These are phyloP conservation scores for Himalopsyche japonica DNA, from an alignment of 2,888 invertebrate genomes.

Conservation along the genomic window DNA sequence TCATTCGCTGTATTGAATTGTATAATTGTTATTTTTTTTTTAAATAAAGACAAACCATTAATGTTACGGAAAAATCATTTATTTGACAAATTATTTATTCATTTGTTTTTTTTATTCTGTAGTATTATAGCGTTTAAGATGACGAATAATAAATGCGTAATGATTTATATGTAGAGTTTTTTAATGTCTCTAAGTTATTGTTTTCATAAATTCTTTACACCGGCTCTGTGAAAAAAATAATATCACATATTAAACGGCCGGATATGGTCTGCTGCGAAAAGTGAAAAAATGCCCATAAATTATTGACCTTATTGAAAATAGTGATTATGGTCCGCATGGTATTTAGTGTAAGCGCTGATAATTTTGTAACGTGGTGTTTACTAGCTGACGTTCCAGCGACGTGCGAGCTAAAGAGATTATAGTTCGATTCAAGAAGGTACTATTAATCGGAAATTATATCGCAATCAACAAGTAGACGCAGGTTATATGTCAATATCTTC, in stretches of 20 bases:
- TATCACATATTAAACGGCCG: not conserved
- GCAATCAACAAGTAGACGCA: too few species aligned
- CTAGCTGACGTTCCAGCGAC: not conserved
- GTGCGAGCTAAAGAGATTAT: not conserved
- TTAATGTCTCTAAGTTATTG: too few species aligned
- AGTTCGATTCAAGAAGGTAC: not conserved
- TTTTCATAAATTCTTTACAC: not conserved
- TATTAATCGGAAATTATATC: not conserved
- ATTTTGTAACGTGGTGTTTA: not conserved
- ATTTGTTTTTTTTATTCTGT: too few species aligned
- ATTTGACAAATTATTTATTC: too few species aligned
- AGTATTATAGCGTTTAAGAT: too few species aligned
- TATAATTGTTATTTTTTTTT: too few species aligned
- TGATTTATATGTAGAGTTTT: too few species aligned
- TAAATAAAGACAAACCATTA: too few species aligned
- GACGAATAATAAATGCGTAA: too few species aligned
- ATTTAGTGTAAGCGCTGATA: not conserved
- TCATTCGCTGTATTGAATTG: too few species aligned
- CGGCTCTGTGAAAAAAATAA: not conserved
- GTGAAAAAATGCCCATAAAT: not conserved
- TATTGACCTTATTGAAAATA: conserved; percentile 16
- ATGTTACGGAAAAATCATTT: too few species aligned
- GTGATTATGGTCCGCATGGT: conserved; percentile 8
- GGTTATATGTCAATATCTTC: too few species aligned
- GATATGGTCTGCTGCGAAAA: not conserved